Conservation (phyloP, 64 coral and sea anemone species). For the Pocillopora verrucosa region DNA sequence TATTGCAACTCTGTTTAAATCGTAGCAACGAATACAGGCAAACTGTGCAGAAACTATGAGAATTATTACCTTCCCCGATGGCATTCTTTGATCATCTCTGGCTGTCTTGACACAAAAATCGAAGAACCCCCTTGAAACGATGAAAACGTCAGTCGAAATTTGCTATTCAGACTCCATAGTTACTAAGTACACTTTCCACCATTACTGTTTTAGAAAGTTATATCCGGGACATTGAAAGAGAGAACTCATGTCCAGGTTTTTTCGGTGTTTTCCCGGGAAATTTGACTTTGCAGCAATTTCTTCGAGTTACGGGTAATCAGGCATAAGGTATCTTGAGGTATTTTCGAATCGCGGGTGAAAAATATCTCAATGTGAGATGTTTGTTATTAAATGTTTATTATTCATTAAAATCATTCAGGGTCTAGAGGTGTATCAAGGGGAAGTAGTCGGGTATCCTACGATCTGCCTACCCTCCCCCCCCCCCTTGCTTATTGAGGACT, state of each 20-base stretch:
- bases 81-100: constrained; percentile 45
- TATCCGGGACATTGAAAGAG: constrained; percentile 9
- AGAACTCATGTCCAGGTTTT: constrained; percentile 9
- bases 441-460: no score
- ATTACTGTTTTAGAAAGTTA: constrained; percentile 32
- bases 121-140: background rate
- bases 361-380: no score
- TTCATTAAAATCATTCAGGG: no score
- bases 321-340: no score
- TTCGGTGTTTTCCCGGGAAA: constrained; percentile 5
- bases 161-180: constrained; percentile 22
- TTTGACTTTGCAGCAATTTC: background rate
- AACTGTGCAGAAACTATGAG: background rate
- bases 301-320: no score
- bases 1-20: background rate
- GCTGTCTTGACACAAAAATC: background rate
- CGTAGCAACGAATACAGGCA: constrained; percentile 21
- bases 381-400: no score
- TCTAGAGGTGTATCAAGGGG: no score
- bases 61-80: constrained; percentile 58
- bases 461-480: no score
- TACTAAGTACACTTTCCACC: constrained; percentile 66
- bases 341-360: no score
- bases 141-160: background rate
- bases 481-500: no score